Evolutionary conservation across 2,797 vertebrate species (phyloP), one percentile per base, ranked within the genome.

Genomic region (Eurystomus glaucurus): DNA sequence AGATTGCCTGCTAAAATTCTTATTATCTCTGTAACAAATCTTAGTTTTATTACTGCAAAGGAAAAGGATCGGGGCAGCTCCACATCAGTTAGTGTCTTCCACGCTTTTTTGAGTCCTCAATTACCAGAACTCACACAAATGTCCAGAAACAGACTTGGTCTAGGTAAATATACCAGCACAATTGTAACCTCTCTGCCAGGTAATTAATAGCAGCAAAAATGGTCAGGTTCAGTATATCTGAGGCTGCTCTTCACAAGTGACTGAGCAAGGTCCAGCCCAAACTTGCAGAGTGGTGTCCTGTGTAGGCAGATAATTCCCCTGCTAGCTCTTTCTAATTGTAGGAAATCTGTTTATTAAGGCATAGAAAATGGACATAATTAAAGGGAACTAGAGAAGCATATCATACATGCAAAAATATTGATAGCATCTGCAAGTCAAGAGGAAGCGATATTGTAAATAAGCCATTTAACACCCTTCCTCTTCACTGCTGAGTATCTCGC

Each of bases 1-100:
- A 95, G 82, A 93, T 85, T 65, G 33, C 45, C 75, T 92, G 88
- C 52, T 95, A 77, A 85, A 94, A 83, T 91, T 95, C 43, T 51
- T 83, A 77, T 85, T 94, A 95, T 39, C 81, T 93, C 70, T 85
- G 60, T 84, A 76, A 87, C 55, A 87, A 88, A 84, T 82, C 54
- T 93, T 80, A 26, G 23, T 90, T 96, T 91, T 93, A 58, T 41
- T 80, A 29, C 54, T 45, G 52, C 23, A 78, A 18, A 70, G 35
- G 46, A 72, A 69, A 72, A 85, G 33, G 48, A 70, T 11, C 85
- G 37, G 41, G 31, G 33, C 50, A 55, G 37, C 51, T 95, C 72
- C 55, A 72, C 16, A 58, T 80, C 62, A 93, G 37, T 95, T 79
- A 62, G 10, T 65, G 45, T 65, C 76, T 79, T 91, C 7, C 7